phyloP scores from a whole-genome alignment of 2,797 vertebrate genomes.

The Eulemur coronatus region DNA sequence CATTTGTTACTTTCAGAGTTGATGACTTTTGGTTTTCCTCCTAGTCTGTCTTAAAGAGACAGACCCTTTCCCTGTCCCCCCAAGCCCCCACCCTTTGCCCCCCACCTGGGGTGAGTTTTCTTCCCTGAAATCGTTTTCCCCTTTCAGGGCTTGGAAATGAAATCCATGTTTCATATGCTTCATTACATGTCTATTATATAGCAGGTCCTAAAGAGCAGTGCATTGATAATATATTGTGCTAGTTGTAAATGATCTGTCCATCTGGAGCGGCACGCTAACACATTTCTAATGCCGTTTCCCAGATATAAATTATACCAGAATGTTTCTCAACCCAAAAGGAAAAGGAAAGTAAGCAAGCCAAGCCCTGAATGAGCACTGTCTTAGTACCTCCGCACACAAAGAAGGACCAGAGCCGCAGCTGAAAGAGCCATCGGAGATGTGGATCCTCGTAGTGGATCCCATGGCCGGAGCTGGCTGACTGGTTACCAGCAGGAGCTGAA shows the following conservation, averaged over 20 bases:
- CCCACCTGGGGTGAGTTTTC: slow-evolving; percentile 37
- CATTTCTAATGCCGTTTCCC: slow-evolving; percentile 81
- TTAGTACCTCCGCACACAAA: slow-evolving; percentile 71
- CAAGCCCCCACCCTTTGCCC: neutral
- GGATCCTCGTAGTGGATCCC: neutral
- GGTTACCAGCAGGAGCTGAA: slow-evolving; percentile 70
- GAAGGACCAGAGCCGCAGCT: slow-evolving; percentile 32
- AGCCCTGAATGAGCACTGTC: slow-evolving; percentile 4
- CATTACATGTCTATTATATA: slow-evolving; percentile 87
- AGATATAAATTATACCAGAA: slow-evolving; percentile 84
- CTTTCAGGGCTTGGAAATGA: slow-evolving; percentile 81
- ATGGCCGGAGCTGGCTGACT: neutral
- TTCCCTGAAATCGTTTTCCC: slow-evolving; percentile 22
- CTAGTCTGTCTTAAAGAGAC: slow-evolving; percentile 90
- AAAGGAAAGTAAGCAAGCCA: slow-evolving; percentile 47
- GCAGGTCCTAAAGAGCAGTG: slow-evolving; percentile 85
- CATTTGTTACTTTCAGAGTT: slow-evolving; percentile 91
- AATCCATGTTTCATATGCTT: slow-evolving; percentile 85
- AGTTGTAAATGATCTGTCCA: slow-evolving; percentile 87
- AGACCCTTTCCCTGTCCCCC: slow-evolving; percentile 68
- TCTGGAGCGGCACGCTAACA: slow-evolving; percentile 84
- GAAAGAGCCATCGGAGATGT: neutral
- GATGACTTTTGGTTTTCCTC: slow-evolving; percentile 88
- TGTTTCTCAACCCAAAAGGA: slow-evolving; percentile 80
- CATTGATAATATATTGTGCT: slow-evolving; percentile 87